These are phyloP conservation scores for Lampropteryx suffumata DNA, from an alignment of 2,888 invertebrate species.

Conservation along the genomic window DNA sequence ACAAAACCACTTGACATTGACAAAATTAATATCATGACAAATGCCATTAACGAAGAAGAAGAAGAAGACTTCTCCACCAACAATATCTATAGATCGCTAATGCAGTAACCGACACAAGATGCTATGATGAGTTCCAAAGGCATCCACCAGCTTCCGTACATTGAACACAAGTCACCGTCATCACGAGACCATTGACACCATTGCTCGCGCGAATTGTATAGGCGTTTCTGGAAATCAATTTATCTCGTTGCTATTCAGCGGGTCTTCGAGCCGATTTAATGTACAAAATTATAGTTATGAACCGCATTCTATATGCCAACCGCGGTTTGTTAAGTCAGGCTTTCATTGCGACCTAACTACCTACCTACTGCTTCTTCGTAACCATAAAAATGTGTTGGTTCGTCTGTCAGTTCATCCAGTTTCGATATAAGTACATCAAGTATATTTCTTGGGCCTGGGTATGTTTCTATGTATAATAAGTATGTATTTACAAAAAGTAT, in stretches of 20 bases:
- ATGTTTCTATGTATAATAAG: no score
- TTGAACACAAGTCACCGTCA: slow-evolving; percentile 9
- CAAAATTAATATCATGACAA: no score
- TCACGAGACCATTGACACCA: slow-evolving; percentile 25
- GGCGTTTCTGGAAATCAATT: slow-evolving; percentile 50
- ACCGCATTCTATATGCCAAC: slow-evolving; percentile 1
- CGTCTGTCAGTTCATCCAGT: not conserved
- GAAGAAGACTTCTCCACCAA: no score
- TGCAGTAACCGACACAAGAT: not conserved
- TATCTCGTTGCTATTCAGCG: slow-evolving; percentile 39
- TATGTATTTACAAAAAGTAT: no score
- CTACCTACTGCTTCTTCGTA: no score
- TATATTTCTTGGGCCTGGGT: no score
- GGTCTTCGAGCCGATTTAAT: slow-evolving; percentile 28
- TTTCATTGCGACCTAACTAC: not conserved
- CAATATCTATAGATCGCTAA: no score
- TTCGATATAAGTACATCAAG: not conserved
- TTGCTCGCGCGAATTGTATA: slow-evolving; percentile 42
- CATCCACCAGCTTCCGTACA: slow-evolving; percentile 19
- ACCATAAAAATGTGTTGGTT: no score
- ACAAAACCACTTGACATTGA: no score
- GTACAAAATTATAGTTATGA: slow-evolving; percentile 32
- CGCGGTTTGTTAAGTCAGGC: slow-evolving; percentile 3
- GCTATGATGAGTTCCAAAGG: slow-evolving; percentile 2
- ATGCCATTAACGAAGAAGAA: no score